phyloP scores from a whole-genome alignment of 2,113 vertebrate species.

The Astur gentilis region DNA sequence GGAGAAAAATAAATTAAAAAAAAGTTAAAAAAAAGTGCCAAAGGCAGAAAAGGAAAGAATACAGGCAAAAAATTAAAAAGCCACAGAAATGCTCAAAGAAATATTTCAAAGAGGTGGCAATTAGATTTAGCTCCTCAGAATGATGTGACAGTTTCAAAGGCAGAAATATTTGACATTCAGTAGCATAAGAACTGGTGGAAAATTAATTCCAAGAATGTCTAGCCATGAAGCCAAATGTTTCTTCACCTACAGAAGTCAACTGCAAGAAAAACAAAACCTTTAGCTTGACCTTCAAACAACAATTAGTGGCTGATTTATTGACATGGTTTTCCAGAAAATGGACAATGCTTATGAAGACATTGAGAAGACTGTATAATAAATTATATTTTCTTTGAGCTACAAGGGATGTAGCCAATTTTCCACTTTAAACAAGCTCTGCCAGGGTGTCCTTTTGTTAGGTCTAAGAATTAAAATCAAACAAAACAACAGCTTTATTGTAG shows the following conservation, averaged over 20 bases:
- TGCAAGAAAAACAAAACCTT: constrained; percentile 42
- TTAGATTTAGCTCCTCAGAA: constrained; percentile 55
- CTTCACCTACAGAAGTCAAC: constrained; percentile 48
- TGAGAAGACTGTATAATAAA: neutral
- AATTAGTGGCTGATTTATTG: constrained; percentile 19
- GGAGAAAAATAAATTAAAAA: neutral
- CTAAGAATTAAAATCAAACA: constrained; percentile 47
- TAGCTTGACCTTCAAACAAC: constrained; percentile 8
- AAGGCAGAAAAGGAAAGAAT: constrained; percentile 6
- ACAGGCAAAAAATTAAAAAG: constrained; percentile 16
- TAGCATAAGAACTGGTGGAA: constrained; percentile 38
- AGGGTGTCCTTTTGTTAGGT: constrained; percentile 32
- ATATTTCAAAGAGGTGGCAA: constrained; percentile 52
- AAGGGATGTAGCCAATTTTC: constrained; percentile 27
- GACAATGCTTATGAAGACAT: constrained; percentile 14
- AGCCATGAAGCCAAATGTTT: constrained; percentile 41
- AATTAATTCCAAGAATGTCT: constrained; percentile 42
- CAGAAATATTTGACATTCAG: constrained; percentile 50
- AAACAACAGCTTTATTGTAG: neutral
- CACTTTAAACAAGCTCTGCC: constrained; percentile 18
- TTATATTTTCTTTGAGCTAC: constrained; percentile 4
- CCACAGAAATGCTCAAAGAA: constrained; percentile 40
- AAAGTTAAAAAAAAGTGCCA: neutral
- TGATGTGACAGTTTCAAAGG: constrained; percentile 18
- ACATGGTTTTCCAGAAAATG: neutral